Evolutionary conservation across 1,140 invertebrate species (phyloP).

Genomic region (Notospermus geniculatus): DNA sequence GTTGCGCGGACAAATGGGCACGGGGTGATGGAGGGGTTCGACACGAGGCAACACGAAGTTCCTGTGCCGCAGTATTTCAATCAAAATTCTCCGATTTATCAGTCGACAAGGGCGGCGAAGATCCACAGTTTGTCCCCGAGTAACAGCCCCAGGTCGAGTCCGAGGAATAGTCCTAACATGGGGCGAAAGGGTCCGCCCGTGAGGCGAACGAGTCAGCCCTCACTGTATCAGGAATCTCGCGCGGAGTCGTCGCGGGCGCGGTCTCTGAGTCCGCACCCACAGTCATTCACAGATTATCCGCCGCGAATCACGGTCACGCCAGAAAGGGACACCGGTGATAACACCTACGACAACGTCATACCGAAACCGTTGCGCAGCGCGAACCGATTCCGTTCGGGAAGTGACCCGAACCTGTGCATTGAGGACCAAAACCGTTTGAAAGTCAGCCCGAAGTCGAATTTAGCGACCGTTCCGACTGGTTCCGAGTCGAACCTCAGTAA

Average conservation of each 20-base stretch:
- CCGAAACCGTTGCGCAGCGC: slow-evolving; percentile 2
- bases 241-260: neutral
- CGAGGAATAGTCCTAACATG: neutral
- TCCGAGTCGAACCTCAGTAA: slow-evolving; percentile 45
- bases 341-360: neutral
- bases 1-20: slow-evolving; percentile 69
- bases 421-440: neutral
- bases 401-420: slow-evolving; percentile 4
- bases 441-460: neutral
- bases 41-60: neutral
- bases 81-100: slow-evolving; percentile 1
- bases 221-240: neutral
- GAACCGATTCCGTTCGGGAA: neutral
- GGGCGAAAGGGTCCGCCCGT: neutral
- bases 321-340: neutral
- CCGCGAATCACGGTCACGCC: neutral
- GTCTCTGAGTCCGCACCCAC: neutral
- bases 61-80: neutral
- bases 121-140: slow-evolving; percentile 55
- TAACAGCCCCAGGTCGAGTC: slow-evolving; percentile 32
- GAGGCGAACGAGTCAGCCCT: neutral
- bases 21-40: slow-evolving; percentile 3
- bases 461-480: slow-evolving; percentile 16
- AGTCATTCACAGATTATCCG: neutral
- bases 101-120: neutral